These are phyloP conservation scores for Drosophila malerkotliana DNA, from an alignment of 1,140 invertebrate genomes.

Conservation along the genomic window DNA sequence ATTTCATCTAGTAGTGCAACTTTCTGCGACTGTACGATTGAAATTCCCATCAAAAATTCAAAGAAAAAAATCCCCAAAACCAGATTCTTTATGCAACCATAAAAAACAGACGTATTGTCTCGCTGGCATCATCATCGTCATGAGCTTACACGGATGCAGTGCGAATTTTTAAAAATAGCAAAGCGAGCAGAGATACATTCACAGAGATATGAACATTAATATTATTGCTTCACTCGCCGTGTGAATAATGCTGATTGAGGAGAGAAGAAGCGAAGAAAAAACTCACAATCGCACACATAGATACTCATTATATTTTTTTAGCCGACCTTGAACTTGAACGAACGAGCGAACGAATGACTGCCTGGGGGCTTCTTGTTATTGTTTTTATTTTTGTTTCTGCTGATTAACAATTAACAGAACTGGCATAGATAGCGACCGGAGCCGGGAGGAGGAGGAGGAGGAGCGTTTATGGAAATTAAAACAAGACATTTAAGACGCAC, in stretches of 20 bases:
- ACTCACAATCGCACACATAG: constrained; percentile 45
- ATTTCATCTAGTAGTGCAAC: constrained; percentile 4
- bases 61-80: constrained; percentile 38
- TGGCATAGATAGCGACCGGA: constrained; percentile 11
- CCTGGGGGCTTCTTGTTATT: constrained; percentile 32
- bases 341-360: constrained; percentile 28
- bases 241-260: constrained; percentile 48
- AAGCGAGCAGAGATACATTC: constrained; percentile 28
- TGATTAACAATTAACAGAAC: constrained; percentile 49
- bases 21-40: constrained; percentile 1
- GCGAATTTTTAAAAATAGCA: constrained; percentile 31
- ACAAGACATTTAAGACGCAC: constrained; percentile 1
- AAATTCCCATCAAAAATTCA: constrained; percentile 18
- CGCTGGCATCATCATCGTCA: constrained; percentile 19
- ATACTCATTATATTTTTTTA: constrained; percentile 49
- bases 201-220: constrained; percentile 52
- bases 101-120: constrained; percentile 20
- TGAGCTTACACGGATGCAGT: constrained; percentile 44
- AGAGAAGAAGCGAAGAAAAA: constrained; percentile 24
- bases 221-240: constrained; percentile 36
- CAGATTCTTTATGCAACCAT: constrained; percentile 51
- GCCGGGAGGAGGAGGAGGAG: background rate
- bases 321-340: constrained; percentile 78
- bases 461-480: too few relatives aligned
- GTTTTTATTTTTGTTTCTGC: constrained; percentile 26